A percentile compares a stretch with the other conserved stretches of the same genome.
Evolutionary conservation across 2,888 invertebrate species (phyloP).

Genomic region (Galeopsomyia nigrocyanea): DNA sequence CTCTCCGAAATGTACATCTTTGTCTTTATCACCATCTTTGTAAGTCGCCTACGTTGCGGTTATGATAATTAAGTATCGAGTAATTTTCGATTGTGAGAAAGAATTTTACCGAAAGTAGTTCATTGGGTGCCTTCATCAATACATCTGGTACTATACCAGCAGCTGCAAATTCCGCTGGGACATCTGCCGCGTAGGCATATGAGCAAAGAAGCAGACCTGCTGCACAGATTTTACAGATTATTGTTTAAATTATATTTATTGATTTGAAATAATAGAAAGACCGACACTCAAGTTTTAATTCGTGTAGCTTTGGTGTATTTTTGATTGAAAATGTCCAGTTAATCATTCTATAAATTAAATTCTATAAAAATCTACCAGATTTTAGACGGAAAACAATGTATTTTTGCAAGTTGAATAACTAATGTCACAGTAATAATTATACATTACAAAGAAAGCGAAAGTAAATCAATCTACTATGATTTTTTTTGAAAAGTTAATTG

Average conservation of each 20-base stretch:
- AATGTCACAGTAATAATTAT: too few species aligned
- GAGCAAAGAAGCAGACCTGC: constrained; percentile 27
- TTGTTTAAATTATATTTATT: too few species aligned
- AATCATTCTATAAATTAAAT: neutral
- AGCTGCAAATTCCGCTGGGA: constrained; percentile 25
- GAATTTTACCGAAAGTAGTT: constrained; percentile 40
- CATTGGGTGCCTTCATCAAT: constrained; percentile 26
- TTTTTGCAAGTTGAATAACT: too few species aligned
- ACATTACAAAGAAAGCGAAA: too few species aligned
- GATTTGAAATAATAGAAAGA: constrained; percentile 4
- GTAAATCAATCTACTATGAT: too few species aligned
- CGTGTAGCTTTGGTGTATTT: too few species aligned
- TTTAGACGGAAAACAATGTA: too few species aligned
- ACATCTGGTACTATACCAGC: constrained; percentile 41
- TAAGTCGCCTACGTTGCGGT: constrained; percentile 35
- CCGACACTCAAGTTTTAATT: neutral
- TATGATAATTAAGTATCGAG: neutral
- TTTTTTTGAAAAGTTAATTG: neutral
- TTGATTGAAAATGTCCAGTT: too few species aligned
- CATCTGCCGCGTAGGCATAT: constrained; percentile 34
- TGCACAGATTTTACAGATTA: neutral
- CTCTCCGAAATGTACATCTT: constrained; percentile 54
- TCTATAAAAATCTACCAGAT: too few species aligned
- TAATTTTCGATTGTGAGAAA: neutral
- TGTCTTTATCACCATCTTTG: constrained; percentile 42